These are phyloP conservation scores for Podarcis raffonei DNA, from an alignment of 2,113 vertebrate genomes.

Conservation along the genomic window DNA sequence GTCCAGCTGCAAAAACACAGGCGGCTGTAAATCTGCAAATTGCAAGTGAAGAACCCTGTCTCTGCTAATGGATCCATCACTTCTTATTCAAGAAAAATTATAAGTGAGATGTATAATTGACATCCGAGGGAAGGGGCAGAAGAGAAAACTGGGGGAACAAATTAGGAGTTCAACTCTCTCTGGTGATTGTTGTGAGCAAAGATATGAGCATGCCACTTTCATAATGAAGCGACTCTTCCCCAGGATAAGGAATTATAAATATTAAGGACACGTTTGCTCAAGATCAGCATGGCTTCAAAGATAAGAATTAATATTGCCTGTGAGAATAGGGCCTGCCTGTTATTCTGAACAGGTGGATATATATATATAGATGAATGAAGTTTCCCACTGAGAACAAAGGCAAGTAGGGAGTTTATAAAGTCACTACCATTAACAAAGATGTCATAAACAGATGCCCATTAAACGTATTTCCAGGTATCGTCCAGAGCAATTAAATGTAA, in stretches of 20 bases:
- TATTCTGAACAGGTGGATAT: conserved; percentile 20
- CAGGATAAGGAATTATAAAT: conserved; percentile 44
- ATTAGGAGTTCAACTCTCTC: conserved; percentile 45
- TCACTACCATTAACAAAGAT: not conserved
- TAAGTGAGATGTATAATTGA: conserved; percentile 47
- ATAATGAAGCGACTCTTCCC: conserved; percentile 33
- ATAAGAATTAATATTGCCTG: conserved; percentile 30
- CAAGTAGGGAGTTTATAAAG: not conserved
- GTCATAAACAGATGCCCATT: conserved; percentile 8
- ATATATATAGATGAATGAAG: conserved; percentile 1
- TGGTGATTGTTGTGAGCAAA: conserved; percentile 23
- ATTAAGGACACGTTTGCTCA: conserved; percentile 42
- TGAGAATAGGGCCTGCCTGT: conserved; percentile 21
- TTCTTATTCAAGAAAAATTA: conserved; percentile 36
- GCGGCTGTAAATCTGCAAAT: not conserved
- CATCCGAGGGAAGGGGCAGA: conserved; percentile 25
- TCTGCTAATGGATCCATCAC: conserved; percentile 21
- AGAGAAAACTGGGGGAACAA: conserved; percentile 37
- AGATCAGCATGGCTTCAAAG: conserved; percentile 34
- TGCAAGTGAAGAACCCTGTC: conserved; percentile 23
- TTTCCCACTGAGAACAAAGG: conserved; percentile 29
- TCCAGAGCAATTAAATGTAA: conserved; percentile 30
- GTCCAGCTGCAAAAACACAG: conserved; percentile 28
- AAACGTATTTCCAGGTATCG: conserved; percentile 3
- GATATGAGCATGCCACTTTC: conserved; percentile 38